These are phyloP conservation scores for Hycleus cichorii DNA, from an alignment of 1,140 invertebrate species.

Conservation along the genomic window DNA sequence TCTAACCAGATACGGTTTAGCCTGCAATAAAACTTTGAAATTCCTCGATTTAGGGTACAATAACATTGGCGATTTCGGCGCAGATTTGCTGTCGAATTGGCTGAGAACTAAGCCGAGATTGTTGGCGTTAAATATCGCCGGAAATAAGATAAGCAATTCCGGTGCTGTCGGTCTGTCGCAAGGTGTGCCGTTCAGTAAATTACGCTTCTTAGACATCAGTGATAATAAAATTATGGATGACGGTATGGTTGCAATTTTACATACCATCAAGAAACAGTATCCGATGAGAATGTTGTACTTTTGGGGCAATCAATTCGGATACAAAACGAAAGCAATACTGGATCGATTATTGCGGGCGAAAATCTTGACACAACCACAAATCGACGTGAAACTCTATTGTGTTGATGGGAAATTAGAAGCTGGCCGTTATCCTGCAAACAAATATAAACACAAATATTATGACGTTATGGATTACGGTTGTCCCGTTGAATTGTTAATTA, in stretches of 20 bases:
- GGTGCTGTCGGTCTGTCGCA: slow-evolving; percentile 47
- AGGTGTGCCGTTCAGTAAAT: slow-evolving; percentile 46
- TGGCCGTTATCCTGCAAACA: slow-evolving; percentile 43
- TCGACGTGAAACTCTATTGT: slow-evolving; percentile 49
- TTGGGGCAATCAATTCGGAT: slow-evolving; percentile 44
- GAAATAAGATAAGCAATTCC: slow-evolving; percentile 47
- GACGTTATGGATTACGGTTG: slow-evolving; percentile 27
- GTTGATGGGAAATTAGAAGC: slow-evolving; percentile 44
- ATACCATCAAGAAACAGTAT: slow-evolving; percentile 47
- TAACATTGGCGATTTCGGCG: slow-evolving; percentile 48
- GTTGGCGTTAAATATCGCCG: slow-evolving; percentile 44
- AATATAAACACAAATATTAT: slow-evolving; percentile 33
- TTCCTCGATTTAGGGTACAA: slow-evolving; percentile 51
- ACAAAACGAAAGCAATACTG: slow-evolving; percentile 1
- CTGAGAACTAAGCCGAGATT: slow-evolving; percentile 44
- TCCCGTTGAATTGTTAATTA: slow-evolving; percentile 31
- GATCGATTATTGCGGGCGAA: slow-evolving; percentile 18
- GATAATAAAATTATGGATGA: slow-evolving; percentile 46
- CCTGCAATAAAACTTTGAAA: slow-evolving; percentile 43
- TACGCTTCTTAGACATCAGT: slow-evolving; percentile 47
- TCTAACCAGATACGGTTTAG: slow-evolving; percentile 42
- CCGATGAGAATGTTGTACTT: slow-evolving; percentile 45
- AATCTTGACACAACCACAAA: slow-evolving; percentile 43
- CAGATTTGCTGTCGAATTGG: slow-evolving; percentile 46
- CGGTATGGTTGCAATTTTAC: slow-evolving; percentile 45